Conservation (phyloP, 2,888 invertebrate genomes). For the Drosophila gaucha region DNA sequence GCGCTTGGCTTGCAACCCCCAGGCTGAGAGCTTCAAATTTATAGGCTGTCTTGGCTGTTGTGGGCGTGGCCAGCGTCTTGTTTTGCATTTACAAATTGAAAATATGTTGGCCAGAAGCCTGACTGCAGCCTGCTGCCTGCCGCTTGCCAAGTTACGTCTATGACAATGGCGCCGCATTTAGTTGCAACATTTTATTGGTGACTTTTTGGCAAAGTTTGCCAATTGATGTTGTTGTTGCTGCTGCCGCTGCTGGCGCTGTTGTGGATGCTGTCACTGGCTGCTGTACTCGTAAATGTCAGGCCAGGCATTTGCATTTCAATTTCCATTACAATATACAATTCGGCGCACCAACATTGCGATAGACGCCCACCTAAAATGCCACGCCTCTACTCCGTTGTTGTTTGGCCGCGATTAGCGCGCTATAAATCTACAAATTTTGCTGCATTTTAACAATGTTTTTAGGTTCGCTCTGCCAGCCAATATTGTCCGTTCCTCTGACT, state of each 20-base stretch:
- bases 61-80: conserved; percentile 71
- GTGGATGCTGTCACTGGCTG: conserved; percentile 53
- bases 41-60: conserved; percentile 61
- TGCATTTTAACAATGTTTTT: conserved; percentile 77
- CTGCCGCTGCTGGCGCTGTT: conserved; percentile 30
- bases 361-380: conserved; percentile 52
- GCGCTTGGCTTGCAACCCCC: conserved; percentile 25
- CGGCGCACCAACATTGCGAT: conserved; percentile 42
- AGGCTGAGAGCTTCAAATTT: conserved; percentile 41
- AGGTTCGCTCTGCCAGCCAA: conserved; percentile 56
- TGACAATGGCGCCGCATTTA: conserved; percentile 74
- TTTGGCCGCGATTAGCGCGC: conserved; percentile 80
- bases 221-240: conserved; percentile 29
- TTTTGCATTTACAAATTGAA: conserved; percentile 79
- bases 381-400: conserved; percentile 41
- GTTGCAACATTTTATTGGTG: conserved; percentile 81
- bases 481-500: conserved; percentile 32
- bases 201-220: conserved; percentile 69
- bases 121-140: conserved; percentile 1
- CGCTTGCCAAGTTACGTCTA: conserved; percentile 56
- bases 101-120: conserved; percentile 56
- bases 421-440: conserved; percentile 79
- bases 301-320: conserved; percentile 78
- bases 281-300: conserved; percentile 76
- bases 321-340: conserved; percentile 77